Evolutionary conservation across 2,797 vertebrate genomes (phyloP), one percentile per base, ranked within the genome.

Genomic region (Labroides dimidiatus): DNA sequence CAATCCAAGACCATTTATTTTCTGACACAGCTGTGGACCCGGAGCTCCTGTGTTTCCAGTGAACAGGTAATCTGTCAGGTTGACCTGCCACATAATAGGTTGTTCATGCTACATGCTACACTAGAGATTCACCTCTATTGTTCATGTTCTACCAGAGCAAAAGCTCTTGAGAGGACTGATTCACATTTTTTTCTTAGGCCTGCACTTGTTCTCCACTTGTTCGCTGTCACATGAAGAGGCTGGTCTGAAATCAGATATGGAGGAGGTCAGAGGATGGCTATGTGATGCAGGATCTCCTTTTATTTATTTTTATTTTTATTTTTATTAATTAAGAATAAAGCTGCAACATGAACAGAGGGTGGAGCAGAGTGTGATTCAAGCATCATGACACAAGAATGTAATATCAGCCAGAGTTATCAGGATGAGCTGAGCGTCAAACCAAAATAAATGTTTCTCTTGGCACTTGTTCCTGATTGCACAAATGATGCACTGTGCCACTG

Each of bases 21-120:
- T 53, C 62, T 73, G 48, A 27, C 43, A 19, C 42, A 39, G 50
- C 57, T 73, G 55, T 77, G 67, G 68, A 64, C 53, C 52, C 21
- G 51, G 43, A 51, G 39, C 49, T 61, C 48, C 63, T 11, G n/a
- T 83, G 50, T 59, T 77, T 44, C 74, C 60, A 75, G 65, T 37
- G 61, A 68, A 54, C 48, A 77, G 49, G 58, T 71, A 69, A 78
- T 72, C 44, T 73, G 68, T 53, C 47, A 44, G 50, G 20, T 33
- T 69, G 70, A 78, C 69, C 72, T 53, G n/a, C 8, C 64, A 53
- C 36, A 57, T 63, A 70, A 87, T 14, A 52, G 64, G 68, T 77
- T 65, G 36, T 50, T 59, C 24, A 62, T 51, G 48, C 36, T 64
- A 41, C 21, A 19, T 52, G 41, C 58, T 47, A 27, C 50, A 41